A percentile compares a stretch with the other conserved stretches of the same genome.
These are phyloP conservation scores for Synergus gifuensis DNA, from an alignment of 2,888 invertebrate species.

Conservation along the genomic window DNA sequence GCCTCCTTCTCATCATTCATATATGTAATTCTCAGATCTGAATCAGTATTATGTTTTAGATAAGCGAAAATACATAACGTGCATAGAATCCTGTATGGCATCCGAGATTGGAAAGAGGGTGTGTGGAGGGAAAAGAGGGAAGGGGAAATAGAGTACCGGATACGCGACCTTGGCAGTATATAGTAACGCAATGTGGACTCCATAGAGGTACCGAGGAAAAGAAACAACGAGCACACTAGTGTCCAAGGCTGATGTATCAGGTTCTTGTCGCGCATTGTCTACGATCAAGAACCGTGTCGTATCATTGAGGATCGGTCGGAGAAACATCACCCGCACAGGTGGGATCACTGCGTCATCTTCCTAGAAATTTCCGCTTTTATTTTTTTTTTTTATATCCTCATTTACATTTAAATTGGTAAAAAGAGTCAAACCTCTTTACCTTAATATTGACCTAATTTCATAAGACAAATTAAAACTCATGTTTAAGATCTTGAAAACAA, in stretches of 20 bases:
- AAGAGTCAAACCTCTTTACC: background rate
- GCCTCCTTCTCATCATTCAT: background rate
- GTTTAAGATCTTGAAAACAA: background rate
- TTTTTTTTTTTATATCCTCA: background rate
- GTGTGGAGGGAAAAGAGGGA: slow-evolving; percentile 10
- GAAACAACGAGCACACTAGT: slow-evolving; percentile 43
- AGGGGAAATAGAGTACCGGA: slow-evolving; percentile 41
- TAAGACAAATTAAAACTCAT: background rate
- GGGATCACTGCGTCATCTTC: slow-evolving; percentile 47
- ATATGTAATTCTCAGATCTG: background rate
- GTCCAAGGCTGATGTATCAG: slow-evolving; percentile 64
- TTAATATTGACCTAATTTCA: background rate
- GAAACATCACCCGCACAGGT: slow-evolving; percentile 45
- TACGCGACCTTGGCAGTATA: slow-evolving; percentile 47
- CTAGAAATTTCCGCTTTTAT: slow-evolving; percentile 11
- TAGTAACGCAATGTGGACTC: slow-evolving; percentile 55
- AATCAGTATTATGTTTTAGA: slow-evolving; percentile 1
- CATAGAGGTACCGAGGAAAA: slow-evolving; percentile 49
- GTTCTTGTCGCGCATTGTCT: slow-evolving; percentile 64
- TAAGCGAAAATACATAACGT: background rate
- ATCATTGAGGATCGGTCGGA: slow-evolving; percentile 40
- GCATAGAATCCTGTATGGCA: slow-evolving; percentile 1
- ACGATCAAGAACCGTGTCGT: slow-evolving; percentile 62
- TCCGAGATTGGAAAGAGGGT: background rate
- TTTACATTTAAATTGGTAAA: background rate